Evolutionary conservation across 2,797 vertebrate genomes (phyloP), one percentile per base, ranked within the genome.

Genomic region (Syncerus caffer): DNA sequence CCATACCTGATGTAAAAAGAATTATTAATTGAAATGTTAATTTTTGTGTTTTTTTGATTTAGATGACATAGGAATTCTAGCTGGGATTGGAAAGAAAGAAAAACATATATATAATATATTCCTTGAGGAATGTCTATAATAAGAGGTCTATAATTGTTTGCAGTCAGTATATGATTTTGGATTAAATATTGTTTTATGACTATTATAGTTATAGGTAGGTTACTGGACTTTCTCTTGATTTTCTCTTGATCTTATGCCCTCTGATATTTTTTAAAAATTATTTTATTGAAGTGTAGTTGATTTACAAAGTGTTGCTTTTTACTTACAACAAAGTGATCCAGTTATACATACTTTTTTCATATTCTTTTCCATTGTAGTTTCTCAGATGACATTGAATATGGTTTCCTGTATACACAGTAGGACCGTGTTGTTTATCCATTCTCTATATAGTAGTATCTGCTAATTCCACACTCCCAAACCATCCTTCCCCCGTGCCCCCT

Each of bases 131-230:
- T 21, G 42, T 50, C 74, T 93, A 21, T 23, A 67, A 23, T 89
- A 82, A 91, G 58, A 95, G 12, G 19, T 89, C 55, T 90, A 0
- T 55, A 90, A 47, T 71, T 97, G 64, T 90, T 95, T 58, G 62
- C n/a, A 88, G 4, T 90, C 84, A 4, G 13, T 53, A 53, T 89
- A 47, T 57, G 3, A 1, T 31, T 95, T 97, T 89, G 34, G 19
- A 51, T 96, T 90, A 62, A 92, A 95, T 57, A 92, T 1, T 93
- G 7, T 83, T 96, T 96, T 97, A 8, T 53, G 19, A 74, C 8
- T 89, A 89, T 50, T 92, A 83, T 57, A 74, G 34, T 51, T 88
- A 21, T n/a, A 89, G 4, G 85, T 16, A 74, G 7, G 7, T 57
- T 58, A 64, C 21, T 79, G 29, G n/a, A 21, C 71, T 71, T 67